Conservation (phyloP, 1,140 invertebrate species). For the Olivierus martensii region DNA sequence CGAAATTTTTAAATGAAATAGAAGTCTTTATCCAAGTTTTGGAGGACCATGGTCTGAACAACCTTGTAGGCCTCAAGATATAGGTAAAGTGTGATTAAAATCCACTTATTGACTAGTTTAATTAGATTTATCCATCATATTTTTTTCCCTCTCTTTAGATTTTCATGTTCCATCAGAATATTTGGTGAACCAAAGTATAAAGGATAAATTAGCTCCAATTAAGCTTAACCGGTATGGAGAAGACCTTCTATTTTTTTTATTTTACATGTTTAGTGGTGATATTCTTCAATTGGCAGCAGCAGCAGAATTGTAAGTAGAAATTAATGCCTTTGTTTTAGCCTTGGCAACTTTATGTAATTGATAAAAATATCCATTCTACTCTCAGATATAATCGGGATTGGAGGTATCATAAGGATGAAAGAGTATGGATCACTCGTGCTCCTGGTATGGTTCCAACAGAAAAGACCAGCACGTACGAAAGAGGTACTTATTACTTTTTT, state of each 20-base stretch:
- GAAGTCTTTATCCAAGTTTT: constrained; percentile 88
- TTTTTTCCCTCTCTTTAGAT: constrained; percentile 39
- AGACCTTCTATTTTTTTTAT: constrained; percentile 97
- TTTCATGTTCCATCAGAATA: constrained; percentile 98
- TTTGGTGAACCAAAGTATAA: constrained; percentile 65
- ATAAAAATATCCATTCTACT: neutral
- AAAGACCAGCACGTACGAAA: constrained; percentile 88
- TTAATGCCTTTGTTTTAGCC: neutral
- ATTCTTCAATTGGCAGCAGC: constrained; percentile 92
- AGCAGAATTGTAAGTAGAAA: constrained; percentile 74
- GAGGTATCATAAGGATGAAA: constrained; percentile 98
- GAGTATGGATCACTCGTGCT: constrained; percentile 97
- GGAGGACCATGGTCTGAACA: constrained; percentile 96
- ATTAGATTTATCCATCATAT: neutral
- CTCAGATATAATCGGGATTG: constrained; percentile 85
- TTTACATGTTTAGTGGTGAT: constrained; percentile 98
- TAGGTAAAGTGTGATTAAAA: constrained; percentile 32
- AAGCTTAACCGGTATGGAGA: constrained; percentile 95
- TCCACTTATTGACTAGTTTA: neutral
- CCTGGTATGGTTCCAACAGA: constrained; percentile 80
- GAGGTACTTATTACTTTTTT: constrained; percentile 98
- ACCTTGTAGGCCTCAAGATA: constrained; percentile 94
- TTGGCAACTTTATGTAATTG: constrained; percentile 2
- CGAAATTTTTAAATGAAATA: constrained; percentile 18
- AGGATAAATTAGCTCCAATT: constrained; percentile 69